Base-by-base conservation (phyloP, 35 echinoderm and acorn worm genomes). In the Apostichopus japonicus region DNA sequence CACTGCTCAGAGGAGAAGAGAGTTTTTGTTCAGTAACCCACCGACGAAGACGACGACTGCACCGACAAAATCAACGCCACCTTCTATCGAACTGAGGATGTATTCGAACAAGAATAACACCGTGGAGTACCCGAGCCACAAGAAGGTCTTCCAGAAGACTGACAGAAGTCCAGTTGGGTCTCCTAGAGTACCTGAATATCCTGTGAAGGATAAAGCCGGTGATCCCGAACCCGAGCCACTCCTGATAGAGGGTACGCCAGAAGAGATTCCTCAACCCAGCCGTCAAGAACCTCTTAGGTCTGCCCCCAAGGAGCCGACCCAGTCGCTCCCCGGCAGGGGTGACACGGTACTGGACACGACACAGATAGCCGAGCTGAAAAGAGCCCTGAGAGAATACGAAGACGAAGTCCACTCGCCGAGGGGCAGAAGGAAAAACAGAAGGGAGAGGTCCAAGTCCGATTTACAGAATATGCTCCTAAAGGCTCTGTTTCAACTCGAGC, bases 401-500 rank as follows among this genome's bases (percentile, higher is more conserved):
- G 90, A 91, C 22, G 90, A 91, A 21, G 73, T 91, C 6, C 90
- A 91, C 55, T 91, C 90, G 19, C 90, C 90, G 17, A 16, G 90
- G 10, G 90, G 90, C 4, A 91, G 90, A 59, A 78, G 58, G 72
- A 91, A 91, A 58, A 91, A 91, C 33, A 91, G 90, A 24, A 33
- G 90, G 73, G 90, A 91, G n/a, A 91, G 90, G 73, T 91, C 90
- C 17, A 91, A 91, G 61, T 91, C 90, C 10, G 90, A 91, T 77
- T 25, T 91, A 53, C 51, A 52, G 13, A 78, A 91, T 22, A 91
- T 91, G 90, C 76, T 91, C 19, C 52, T 78, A 0, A 91, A 22
- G n/a, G 90, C 90, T 11, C 19, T 91, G 52, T 13, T 58, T 59
- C 90, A 91, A 16, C 90, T 91, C 6, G 77, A 91, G 54, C 71